Evolutionary conservation across 2,113 vertebrate genomes (phyloP), one percentile per base, ranked within the genome.

Genomic region (Eublepharis macularius): DNA sequence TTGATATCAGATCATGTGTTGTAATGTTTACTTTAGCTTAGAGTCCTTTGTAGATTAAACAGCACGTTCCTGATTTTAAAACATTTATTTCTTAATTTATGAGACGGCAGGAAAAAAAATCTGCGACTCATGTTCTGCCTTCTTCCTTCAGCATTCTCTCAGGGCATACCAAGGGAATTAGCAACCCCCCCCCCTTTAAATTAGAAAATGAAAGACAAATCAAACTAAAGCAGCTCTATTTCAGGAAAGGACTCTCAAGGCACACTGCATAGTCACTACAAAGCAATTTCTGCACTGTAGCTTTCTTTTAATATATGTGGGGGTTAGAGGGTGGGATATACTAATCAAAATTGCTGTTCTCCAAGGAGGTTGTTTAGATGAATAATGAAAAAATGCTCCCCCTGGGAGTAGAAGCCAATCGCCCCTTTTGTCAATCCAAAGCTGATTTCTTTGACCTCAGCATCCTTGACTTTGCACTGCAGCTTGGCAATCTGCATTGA

Each of bases 301-400:
- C 80, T 91, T 88, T 69, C 65, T 87, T 89, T 14, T 76, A 88
- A 74, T 78, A 80, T 82, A 80, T 83, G 51, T 74, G 36, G 41
- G 63, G 82, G 91, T 57, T 43, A 34, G 0, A 0, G 69, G 26
- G 70, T 60, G 81, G 63, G 78, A 73, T 69, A 82, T 39, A 86
- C 9, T 88, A 84, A 68, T 89, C 74, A 85, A 92, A 89, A 88
- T 0, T 57, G 21, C 32, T 36, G 2, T 80, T 85, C 84, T 81
- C 1, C 80, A 85, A 43, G 8, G 49, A 83, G 75, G 77, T 21
- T 81, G 85, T 65, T 82, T 72, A 16, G 72, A 29, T 66, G 8
- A 76, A 54, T 41, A 34, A n/a, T 68, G 47, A 73, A 47, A 76
- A 87, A 70, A 45, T n/a, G 39, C 21, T 49, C 54, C 41, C 41